Evolutionary conservation across 2,888 invertebrate genomes (phyloP).

Genomic region (Hypomecis atomaria): DNA sequence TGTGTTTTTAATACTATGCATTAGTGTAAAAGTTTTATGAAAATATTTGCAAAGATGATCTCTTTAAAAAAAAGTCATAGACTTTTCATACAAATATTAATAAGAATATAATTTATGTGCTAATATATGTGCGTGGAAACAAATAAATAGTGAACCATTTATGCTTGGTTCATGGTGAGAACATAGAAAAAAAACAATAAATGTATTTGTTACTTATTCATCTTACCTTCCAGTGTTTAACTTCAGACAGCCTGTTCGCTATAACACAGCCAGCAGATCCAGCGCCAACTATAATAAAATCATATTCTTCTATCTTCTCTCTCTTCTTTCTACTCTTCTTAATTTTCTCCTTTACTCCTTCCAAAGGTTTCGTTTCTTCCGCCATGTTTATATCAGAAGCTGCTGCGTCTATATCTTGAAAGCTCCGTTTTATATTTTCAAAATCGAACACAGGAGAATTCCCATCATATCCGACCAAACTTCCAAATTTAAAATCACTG

Average conservation of each 20-base stretch:
- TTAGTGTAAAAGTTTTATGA: no score
- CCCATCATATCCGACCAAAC: constrained; percentile 29
- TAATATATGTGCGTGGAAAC: no score
- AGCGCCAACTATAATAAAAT: constrained; percentile 87
- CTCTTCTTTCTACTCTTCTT: constrained; percentile 57
- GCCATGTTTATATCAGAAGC: constrained; percentile 47
- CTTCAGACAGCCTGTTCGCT: constrained; percentile 86
- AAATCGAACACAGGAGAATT: constrained; percentile 43
- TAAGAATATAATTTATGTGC: no score
- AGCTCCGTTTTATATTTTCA: constrained; percentile 48
- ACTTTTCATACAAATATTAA: no score
- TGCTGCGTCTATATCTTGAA: constrained; percentile 54
- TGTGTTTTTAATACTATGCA: no score
- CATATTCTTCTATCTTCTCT: constrained; percentile 71
- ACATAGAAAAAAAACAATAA: no score
- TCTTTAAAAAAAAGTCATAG: no score
- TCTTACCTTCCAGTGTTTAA: constrained; percentile 85
- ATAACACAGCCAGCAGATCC: constrained; percentile 89
- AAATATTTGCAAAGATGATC: no score
- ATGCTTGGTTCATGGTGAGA: no score
- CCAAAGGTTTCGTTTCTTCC: constrained; percentile 37
- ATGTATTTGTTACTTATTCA: neutral
- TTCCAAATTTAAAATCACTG: constrained; percentile 45
- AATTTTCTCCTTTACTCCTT: constrained; percentile 42
- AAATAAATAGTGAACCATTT: no score